phyloP scores from a whole-genome alignment of 2,113 vertebrate genomes.

The Pterocles burchelli region DNA sequence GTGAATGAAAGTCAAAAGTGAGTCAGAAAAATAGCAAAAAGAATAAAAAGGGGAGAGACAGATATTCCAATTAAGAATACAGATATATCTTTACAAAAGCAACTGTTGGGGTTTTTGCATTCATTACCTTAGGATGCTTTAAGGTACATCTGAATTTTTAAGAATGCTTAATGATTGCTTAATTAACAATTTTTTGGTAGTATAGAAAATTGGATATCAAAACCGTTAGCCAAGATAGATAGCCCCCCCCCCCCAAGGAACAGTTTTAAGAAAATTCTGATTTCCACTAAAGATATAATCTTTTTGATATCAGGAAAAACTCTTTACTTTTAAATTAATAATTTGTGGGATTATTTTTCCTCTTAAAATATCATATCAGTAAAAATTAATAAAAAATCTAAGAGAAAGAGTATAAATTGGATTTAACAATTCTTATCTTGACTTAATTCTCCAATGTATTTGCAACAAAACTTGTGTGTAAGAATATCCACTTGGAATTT shows the following conservation, averaged over 20 bases:
- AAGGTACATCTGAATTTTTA: neutral
- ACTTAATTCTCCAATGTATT: neutral
- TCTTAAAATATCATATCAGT: neutral
- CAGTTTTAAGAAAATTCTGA: neutral
- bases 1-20: neutral
- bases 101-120: fast-evolving
- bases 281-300: neutral
- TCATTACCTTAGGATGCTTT: neutral
- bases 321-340: neutral
- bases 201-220: neutral
- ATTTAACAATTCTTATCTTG: neutral
- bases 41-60: fast-evolving
- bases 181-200: neutral
- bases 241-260: neutral
- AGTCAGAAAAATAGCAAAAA: neutral
- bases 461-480: neutral
- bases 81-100: neutral
- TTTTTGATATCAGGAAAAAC: neutral
- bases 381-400: neutral
- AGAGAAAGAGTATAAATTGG: neutral
- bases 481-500: neutral
- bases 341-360: fast-evolving
- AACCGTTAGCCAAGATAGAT: neutral
- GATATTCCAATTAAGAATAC: neutral
- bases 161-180: neutral